phyloP scores from a whole-genome alignment of 2,888 invertebrate genomes.

The Pasiphila rectangulata region DNA sequence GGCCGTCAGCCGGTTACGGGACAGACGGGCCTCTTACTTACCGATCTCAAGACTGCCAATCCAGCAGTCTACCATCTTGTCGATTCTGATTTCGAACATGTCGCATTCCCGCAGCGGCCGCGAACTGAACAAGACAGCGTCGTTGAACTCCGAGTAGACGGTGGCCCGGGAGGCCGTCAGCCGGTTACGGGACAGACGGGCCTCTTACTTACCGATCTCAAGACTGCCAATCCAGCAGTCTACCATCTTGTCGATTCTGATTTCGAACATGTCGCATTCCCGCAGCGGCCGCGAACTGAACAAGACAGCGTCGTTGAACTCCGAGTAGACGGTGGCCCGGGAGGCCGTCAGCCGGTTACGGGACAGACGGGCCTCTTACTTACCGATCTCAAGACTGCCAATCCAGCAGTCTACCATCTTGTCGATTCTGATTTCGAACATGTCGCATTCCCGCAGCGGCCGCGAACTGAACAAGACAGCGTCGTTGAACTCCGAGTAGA shows the following conservation, averaged over 20 bases:
- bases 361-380: no score
- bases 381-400: conserved; percentile 93
- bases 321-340: conserved; percentile 93
- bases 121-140: no score
- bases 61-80: no score
- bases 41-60: no score
- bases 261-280: conserved; percentile 95
- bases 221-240: conserved; percentile 96
- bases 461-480: conserved; percentile 95
- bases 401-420: conserved; percentile 96
- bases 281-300: conserved; percentile 93
- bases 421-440: conserved; percentile 95
- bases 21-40: no score
- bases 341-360: no score
- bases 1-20: no score
- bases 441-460: conserved; percentile 92
- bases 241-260: conserved; percentile 93
- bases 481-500: conserved; percentile 95
- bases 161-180: no score
- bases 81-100: no score
- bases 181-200: no score
- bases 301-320: conserved; percentile 97
- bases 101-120: no score
- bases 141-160: no score
- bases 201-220: conserved; percentile 86